Percentiles rank a stretch among this genome's conserved stretches.
Evolutionary conservation across 2,888 invertebrate genomes (phyloP).

Genomic region (Loripinus fragilis): DNA sequence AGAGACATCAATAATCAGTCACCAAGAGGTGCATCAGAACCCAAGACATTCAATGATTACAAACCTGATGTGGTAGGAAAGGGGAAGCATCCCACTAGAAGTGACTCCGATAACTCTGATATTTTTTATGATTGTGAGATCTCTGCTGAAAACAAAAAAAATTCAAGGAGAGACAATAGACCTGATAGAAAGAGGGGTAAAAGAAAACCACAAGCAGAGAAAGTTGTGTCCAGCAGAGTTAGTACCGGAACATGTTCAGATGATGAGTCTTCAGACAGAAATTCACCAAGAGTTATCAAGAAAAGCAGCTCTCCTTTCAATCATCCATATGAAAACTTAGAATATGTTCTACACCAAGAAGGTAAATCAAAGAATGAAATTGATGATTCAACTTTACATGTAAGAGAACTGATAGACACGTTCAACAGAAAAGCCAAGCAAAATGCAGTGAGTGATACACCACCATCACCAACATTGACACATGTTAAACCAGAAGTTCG

Average conservation of each 20-base stretch:
- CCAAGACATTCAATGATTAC: background rate
- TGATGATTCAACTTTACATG: constrained; percentile 6
- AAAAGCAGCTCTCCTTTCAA: constrained; percentile 5
- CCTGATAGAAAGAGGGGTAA: background rate
- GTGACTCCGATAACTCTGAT: constrained; percentile 48
- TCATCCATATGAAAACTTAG: background rate
- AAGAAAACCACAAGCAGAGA: background rate
- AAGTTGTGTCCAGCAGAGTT: background rate
- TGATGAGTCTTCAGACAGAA: constrained; percentile 4
- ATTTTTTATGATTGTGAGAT: constrained; percentile 42
- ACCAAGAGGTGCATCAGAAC: background rate
- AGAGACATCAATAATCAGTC: background rate
- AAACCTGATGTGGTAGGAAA: background rate
- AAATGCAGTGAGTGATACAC: background rate
- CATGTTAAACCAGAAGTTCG: background rate
- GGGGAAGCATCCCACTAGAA: background rate
- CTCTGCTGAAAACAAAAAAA: background rate
- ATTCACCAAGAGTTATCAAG: background rate
- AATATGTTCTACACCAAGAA: background rate
- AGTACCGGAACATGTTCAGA: background rate
- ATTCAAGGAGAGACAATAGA: background rate
- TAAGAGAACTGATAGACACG: background rate
- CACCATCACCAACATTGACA: background rate
- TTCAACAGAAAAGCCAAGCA: constrained; percentile 16
- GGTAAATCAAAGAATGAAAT: background rate